Evolutionary conservation across 2,888 invertebrate genomes (phyloP).

Genomic region (Willowsia nigromaculata): DNA sequence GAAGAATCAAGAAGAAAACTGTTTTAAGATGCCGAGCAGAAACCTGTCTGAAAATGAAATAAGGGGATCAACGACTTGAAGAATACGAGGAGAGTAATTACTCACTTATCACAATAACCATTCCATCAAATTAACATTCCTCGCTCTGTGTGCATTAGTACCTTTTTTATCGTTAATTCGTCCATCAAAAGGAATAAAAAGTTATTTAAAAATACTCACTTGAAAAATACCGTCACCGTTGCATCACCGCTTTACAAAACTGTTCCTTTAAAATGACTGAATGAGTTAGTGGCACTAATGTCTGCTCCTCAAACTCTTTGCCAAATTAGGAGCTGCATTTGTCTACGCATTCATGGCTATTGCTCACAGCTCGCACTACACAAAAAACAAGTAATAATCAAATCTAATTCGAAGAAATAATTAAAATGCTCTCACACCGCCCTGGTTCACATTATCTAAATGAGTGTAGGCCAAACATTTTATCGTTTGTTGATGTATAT

Average conservation of each 20-base stretch:
- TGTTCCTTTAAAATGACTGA: background rate
- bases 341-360: slow-evolving; percentile 35
- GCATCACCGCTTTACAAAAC: background rate
- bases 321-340: slow-evolving; percentile 67
- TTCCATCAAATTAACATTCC: slow-evolving; percentile 64
- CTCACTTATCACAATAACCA: slow-evolving; percentile 61
- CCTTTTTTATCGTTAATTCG: slow-evolving; percentile 40
- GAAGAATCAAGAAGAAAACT: background rate
- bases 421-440: slow-evolving; percentile 72
- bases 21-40: background rate
- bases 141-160: slow-evolving; percentile 33
- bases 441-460: slow-evolving; percentile 71
- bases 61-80: slow-evolving; percentile 38
- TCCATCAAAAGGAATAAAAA: slow-evolving; percentile 26
- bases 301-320: slow-evolving; percentile 47
- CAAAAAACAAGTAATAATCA: slow-evolving; percentile 66
- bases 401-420: slow-evolving; percentile 72
- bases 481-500: slow-evolving; percentile 34
- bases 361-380: slow-evolving; percentile 25
- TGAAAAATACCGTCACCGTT: slow-evolving; percentile 13
- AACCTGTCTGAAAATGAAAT: slow-evolving; percentile 11
- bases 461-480: slow-evolving; percentile 71
- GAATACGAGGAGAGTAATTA: slow-evolving; percentile 46
- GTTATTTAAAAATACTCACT: slow-evolving; percentile 27
- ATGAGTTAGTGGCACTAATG: slow-evolving; percentile 56